These are phyloP conservation scores for Samia ricini DNA, from an alignment of 1,140 invertebrate genomes.

Conservation along the genomic window DNA sequence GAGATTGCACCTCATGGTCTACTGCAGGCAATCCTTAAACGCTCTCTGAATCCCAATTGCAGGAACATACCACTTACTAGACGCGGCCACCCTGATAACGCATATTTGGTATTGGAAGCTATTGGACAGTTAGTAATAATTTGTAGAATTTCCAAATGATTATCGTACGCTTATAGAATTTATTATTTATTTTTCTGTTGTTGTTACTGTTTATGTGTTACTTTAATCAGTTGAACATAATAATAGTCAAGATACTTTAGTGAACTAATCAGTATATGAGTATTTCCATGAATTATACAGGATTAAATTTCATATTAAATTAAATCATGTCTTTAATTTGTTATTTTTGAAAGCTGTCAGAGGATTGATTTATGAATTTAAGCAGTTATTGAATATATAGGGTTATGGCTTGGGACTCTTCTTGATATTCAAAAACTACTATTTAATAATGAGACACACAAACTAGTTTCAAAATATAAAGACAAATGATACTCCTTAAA, in stretches of 20 bases:
- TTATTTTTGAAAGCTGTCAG: too few relatives aligned
- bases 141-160: neutral
- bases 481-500: neutral
- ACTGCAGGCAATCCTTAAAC: too few relatives aligned
- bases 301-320: too few relatives aligned
- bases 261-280: too few relatives aligned
- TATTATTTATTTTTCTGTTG: conserved; percentile 1
- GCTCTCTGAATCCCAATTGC: conserved; percentile 72
- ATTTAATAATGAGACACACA: neutral
- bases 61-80: conserved; percentile 87
- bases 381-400: neutral
- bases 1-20: conserved; percentile 90
- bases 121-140: conserved; percentile 80
- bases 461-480: neutral
- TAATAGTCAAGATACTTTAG: too few relatives aligned
- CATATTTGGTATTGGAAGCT: conserved; percentile 80
- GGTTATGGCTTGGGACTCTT: neutral
- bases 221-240: neutral
- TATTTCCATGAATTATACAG: too few relatives aligned
- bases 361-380: too few relatives aligned
- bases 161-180: neutral
- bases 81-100: conserved; percentile 82
- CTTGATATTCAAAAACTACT: neutral
- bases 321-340: too few relatives aligned
- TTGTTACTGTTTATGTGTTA: neutral